Evolutionary conservation across 1,140 invertebrate genomes (phyloP).

Genomic region (Chironomus striatipennis): DNA sequence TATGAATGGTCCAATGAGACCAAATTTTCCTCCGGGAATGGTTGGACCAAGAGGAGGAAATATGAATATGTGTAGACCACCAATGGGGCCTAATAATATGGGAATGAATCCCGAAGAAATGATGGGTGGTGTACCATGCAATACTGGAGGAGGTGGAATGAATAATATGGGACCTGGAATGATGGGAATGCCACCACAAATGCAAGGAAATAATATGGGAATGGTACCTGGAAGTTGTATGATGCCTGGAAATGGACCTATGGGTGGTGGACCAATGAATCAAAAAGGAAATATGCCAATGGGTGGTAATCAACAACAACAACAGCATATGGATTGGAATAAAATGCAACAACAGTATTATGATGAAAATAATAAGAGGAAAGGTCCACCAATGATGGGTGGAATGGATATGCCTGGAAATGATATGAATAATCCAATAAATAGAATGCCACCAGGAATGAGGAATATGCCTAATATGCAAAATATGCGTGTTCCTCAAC

Average conservation of each 20-base stretch:
- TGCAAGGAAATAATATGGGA: conserved; percentile 2
- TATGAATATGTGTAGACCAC: conserved; percentile 9
- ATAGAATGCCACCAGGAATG: conserved; percentile 26
- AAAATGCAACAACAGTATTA: conserved; percentile 79
- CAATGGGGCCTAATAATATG: conserved; percentile 20
- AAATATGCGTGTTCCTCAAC: conserved; percentile 48
- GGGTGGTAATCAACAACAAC: conserved; percentile 34
- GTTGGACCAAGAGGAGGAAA: conserved; percentile 15
- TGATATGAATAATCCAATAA: conserved; percentile 25
- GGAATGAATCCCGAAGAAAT: neutral
- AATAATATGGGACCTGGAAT: conserved; percentile 25
- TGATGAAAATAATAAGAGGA: conserved; percentile 49
- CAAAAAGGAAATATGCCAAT: conserved; percentile 38
- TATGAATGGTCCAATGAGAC: conserved; percentile 28
- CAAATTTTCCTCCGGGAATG: conserved; percentile 25
- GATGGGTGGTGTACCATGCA: neutral
- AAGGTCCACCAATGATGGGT: conserved; percentile 27
- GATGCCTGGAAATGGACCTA: conserved; percentile 26
- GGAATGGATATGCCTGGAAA: conserved; percentile 26
- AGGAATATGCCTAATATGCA: conserved; percentile 38
- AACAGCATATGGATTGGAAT: conserved; percentile 70
- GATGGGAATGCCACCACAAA: conserved; percentile 1
- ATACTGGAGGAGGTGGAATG: neutral
- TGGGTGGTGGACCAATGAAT: conserved; percentile 29
- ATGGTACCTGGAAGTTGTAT: conserved; percentile 1